Percentiles rank a stretch among this genome's conserved stretches.
Conservation (phyloP, 53 echinoderm and acorn worm genomes). For the Actinopyga echinites region DNA sequence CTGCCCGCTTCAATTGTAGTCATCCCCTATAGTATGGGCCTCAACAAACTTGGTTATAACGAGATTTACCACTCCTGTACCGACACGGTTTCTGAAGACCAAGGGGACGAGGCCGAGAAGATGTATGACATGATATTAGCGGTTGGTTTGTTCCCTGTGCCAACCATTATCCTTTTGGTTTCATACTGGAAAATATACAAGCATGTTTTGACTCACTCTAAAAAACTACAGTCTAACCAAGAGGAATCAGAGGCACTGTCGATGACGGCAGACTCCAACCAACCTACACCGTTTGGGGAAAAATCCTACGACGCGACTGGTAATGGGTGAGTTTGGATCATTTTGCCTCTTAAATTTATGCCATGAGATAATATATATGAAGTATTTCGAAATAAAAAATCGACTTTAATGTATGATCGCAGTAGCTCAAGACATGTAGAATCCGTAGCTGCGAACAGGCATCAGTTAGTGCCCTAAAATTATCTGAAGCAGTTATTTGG, state of each 20-base stretch:
- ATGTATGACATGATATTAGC: constrained; percentile 18
- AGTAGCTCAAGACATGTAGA: too few species aligned
- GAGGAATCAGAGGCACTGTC: constrained; percentile 30
- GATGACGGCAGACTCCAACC: neutral
- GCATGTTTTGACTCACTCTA: neutral
- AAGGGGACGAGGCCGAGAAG: constrained; percentile 15
- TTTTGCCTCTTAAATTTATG: too few species aligned
- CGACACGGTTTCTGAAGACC: constrained; percentile 16
- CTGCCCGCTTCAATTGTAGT: constrained; percentile 3
- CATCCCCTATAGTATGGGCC: neutral
- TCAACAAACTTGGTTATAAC: constrained; percentile 38
- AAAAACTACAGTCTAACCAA: constrained; percentile 8
- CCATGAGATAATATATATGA: too few species aligned
- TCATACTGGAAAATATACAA: too few species aligned
- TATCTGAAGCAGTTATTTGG: too few species aligned
- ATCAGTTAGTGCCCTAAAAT: too few species aligned
- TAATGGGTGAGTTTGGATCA: too few species aligned
- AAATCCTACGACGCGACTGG: neutral
- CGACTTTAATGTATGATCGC: too few species aligned
- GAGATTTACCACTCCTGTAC: constrained; percentile 28
- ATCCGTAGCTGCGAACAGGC: too few species aligned
- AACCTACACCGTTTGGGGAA: neutral
- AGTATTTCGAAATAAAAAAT: too few species aligned
- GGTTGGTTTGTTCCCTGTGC: constrained; percentile 31
- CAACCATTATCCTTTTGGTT: constrained; percentile 5